Evolutionary conservation across 2,113 vertebrate species (phyloP), one percentile per base, ranked within the genome.

Genomic region (Hippopotamus amphibius): DNA sequence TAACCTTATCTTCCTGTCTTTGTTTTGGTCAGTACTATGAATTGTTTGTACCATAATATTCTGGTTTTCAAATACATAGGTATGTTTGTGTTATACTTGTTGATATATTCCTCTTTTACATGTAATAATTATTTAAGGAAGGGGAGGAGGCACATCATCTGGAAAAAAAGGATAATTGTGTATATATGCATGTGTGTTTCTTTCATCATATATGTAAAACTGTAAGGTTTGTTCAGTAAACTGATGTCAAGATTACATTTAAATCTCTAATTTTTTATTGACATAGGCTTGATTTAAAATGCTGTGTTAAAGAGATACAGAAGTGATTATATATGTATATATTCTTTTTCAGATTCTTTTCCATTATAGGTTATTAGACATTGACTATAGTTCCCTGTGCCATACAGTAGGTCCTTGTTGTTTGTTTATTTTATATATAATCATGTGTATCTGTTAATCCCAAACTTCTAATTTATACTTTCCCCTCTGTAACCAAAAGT

Each of bases 1-100:
- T 41, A 88, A 8, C 19, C 24, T 53, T 77, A 59, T 76, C 61
- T 95, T 79, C 71, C 66, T 95, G 7, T 85, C 24, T 96, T 92
- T 37, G 63, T 86, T 89, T 92, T 93, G 19, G 80, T 63, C 24
- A 92, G n/a, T 46, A 63, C n/a, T n/a, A 9, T 7, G 30, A 79
- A 76, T 80, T 53, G 69, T 93, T 71, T 85, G 11, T 63, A 17
- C 6, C 26, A 68, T 68, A 74, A 61, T 93, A 88, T 33, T 71
- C 15, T 85, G 46, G 2, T 71, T 90, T 95, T 93, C 7, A 26
- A 61, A 46, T 57, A 57, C 2, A 50, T 55, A 14, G 17, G 2
- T 43, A 71, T 84, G 11, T 68, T 77, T 93, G 3, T 57, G 77
- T 93, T 79, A 21, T 26, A 57, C 5, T 24, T 88, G 24, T 59